Evolutionary conservation across 2,797 vertebrate species (phyloP).

Genomic region (Cetoscarus ocellatus): DNA sequence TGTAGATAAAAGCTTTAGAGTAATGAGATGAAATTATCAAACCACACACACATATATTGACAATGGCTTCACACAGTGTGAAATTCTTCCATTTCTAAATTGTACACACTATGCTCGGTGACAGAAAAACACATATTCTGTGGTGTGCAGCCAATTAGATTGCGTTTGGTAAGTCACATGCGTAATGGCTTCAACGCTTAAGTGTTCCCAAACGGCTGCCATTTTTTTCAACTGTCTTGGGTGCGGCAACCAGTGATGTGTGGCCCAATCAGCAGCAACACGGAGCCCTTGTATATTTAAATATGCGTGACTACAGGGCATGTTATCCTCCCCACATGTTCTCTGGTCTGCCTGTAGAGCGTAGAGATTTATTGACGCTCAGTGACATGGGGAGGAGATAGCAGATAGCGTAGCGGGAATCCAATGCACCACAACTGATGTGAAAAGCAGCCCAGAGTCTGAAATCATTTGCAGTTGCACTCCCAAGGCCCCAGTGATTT

Average conservation of each 20-base stretch:
- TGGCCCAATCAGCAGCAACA: slow-evolving; percentile 71
- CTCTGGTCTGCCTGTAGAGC: slow-evolving; percentile 63
- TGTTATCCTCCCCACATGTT: slow-evolving; percentile 82
- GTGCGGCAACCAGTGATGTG: slow-evolving; percentile 50
- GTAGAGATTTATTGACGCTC: slow-evolving; percentile 82
- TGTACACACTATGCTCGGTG: slow-evolving; percentile 46
- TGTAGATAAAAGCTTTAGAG: not conserved
- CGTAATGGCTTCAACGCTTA: slow-evolving; percentile 73
- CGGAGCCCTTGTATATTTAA: slow-evolving; percentile 74
- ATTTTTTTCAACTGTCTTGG: slow-evolving; percentile 57
- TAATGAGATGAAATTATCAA: slow-evolving; percentile 7
- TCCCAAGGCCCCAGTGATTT: slow-evolving; percentile 77
- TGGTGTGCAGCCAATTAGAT: slow-evolving; percentile 65
- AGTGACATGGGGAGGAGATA: slow-evolving; percentile 74
- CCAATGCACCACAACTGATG: slow-evolving; percentile 76
- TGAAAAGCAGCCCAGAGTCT: slow-evolving; percentile 81
- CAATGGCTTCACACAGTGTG: slow-evolving; percentile 21
- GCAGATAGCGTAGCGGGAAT: slow-evolving; percentile 73
- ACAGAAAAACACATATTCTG: slow-evolving; percentile 30
- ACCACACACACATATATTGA: slow-evolving; percentile 5
- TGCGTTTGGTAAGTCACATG: slow-evolving; percentile 53
- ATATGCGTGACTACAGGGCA: slow-evolving; percentile 75
- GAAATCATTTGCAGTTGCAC: slow-evolving; percentile 75
- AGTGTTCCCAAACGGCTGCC: slow-evolving; percentile 72
- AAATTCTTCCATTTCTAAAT: slow-evolving; percentile 48